Evolutionary conservation across 2,888 invertebrate genomes (phyloP).

Genomic region (Branchinecta sandiegonensis): DNA sequence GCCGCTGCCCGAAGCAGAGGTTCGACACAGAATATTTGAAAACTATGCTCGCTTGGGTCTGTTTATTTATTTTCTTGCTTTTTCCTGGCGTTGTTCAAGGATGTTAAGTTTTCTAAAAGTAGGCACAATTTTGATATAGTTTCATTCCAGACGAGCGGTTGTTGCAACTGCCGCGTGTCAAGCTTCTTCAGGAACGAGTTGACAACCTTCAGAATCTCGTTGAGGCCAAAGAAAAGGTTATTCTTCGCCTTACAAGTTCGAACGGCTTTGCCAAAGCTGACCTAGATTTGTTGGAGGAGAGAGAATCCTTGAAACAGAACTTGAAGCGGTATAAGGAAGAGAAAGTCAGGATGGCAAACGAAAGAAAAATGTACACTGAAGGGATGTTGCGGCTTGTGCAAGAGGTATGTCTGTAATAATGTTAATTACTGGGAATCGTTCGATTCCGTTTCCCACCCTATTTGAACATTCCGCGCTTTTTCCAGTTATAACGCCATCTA

Average conservation of each 20-base stretch:
- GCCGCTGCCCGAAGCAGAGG: no score
- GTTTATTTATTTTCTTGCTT: no score
- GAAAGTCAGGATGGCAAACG: neutral
- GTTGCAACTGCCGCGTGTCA: neutral
- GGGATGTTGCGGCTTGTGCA: neutral
- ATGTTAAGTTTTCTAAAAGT: no score
- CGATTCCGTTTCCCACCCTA: no score
- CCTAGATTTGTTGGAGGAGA: neutral
- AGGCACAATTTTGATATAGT: no score
- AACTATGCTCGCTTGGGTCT: no score
- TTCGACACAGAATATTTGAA: no score
- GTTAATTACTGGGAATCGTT: no score
- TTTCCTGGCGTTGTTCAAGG: no score
- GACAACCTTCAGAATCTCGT: neutral
- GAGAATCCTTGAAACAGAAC: neutral
- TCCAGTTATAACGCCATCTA: no score
- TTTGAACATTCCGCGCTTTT: no score
- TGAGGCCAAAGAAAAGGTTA: neutral
- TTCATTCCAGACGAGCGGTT: neutral
- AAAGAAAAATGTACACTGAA: neutral
- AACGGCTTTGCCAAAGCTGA: neutral
- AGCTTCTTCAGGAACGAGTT: neutral
- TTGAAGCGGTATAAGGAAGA: neutral
- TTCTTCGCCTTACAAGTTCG: neutral
- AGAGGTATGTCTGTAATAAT: neutral